These are phyloP conservation scores for Zaprionus inermis DNA, from an alignment of 1,140 invertebrate species.

Conservation along the genomic window DNA sequence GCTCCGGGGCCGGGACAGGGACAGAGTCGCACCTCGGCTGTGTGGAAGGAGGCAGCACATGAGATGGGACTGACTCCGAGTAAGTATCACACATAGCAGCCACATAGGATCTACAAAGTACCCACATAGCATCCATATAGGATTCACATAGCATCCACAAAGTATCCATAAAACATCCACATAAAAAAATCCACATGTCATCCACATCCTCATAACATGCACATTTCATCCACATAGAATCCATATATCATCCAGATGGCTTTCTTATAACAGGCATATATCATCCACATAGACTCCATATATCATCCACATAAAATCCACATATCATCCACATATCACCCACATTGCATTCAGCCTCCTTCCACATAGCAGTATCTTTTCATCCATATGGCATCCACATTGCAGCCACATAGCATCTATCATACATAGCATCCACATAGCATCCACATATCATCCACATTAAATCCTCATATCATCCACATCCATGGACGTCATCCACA, in stretches of 20 bases:
- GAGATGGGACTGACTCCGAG: conserved; percentile 77
- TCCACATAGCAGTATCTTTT: too few species aligned
- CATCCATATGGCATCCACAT: too few species aligned
- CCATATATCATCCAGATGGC: too few species aligned
- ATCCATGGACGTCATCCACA: not conserved
- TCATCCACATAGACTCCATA: not conserved
- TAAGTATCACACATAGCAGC: conserved; percentile 39
- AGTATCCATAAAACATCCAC: too few species aligned
- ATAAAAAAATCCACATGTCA: too few species aligned
- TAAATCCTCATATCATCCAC: not conserved
- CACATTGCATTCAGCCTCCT: not conserved
- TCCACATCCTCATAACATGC: too few species aligned
- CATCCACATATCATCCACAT: not conserved
- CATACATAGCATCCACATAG: not conserved
- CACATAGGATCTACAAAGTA: not conserved
- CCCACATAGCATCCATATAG: not conserved
- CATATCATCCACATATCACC: not conserved
- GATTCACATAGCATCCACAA: not conserved
- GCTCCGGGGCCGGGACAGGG: conserved; percentile 75
- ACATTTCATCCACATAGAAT: too few species aligned
- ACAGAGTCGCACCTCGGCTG: conserved; percentile 76
- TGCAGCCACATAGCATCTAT: too few species aligned
- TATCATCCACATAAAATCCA: not conserved
- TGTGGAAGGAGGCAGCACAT: conserved; percentile 77
- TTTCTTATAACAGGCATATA: not conserved